Percentiles rank a stretch among this genome's conserved stretches.
phyloP scores from a whole-genome alignment of 2,113 vertebrate genomes.

The Bostrychus sinensis region DNA sequence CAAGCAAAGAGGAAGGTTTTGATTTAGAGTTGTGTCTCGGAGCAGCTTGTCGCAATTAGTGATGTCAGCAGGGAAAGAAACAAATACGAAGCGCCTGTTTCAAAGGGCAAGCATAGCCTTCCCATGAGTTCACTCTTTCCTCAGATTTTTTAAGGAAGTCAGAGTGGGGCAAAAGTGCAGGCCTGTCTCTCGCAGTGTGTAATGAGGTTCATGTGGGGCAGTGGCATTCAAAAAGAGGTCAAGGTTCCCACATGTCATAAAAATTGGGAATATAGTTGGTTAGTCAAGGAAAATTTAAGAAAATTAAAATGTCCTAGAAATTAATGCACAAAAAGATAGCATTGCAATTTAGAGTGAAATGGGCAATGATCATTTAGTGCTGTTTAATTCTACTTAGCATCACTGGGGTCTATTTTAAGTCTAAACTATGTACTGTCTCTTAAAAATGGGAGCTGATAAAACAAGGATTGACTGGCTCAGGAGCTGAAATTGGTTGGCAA shows the following conservation, averaged over 20 bases:
- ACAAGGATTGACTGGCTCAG: too few species aligned
- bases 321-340: too few species aligned
- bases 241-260: not conserved
- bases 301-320: not conserved
- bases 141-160: slow-evolving; percentile 48
- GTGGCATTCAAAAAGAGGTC: not conserved
- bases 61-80: slow-evolving; percentile 77
- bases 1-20: slow-evolving; percentile 73
- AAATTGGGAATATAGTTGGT: not conserved
- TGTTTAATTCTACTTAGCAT: too few species aligned
- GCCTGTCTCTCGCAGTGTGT: slow-evolving; percentile 18
- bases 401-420: too few species aligned
- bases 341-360: too few species aligned
- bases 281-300: not conserved
- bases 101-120: slow-evolving; percentile 71
- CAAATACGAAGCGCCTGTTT: slow-evolving; percentile 74
- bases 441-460: too few species aligned
- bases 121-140: slow-evolving; percentile 78
- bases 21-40: slow-evolving; percentile 67
- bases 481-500: too few species aligned
- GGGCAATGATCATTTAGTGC: too few species aligned
- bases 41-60: slow-evolving; percentile 81
- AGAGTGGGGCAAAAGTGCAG: slow-evolving; percentile 62
- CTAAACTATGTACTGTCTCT: too few species aligned
- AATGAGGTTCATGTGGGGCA: slow-evolving; percentile 27